Base-by-base conservation (phyloP, 2,113 vertebrate species). In the Seriola quinqueradiata region DNA sequence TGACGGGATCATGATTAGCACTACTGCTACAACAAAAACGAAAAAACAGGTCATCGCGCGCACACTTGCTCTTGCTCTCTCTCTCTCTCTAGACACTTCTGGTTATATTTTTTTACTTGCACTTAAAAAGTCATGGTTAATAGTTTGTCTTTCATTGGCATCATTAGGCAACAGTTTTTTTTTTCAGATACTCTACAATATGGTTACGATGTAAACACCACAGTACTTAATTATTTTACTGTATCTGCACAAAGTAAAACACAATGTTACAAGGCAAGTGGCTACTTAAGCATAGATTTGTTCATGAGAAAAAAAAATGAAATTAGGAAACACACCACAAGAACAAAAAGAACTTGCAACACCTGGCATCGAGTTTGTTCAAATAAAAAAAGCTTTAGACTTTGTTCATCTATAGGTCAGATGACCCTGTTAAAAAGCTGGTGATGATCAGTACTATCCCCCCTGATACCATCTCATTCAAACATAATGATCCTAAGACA, bases 181-280 rank as follows among this genome's bases (percentile, higher is more conserved):
- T 73, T 63, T 70, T 60, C 75, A 94, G 90, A 93, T 90, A 92
- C 81, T 91, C 90, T 93, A 95, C 90, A 83, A 93, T 90, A 93
- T 94, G 90, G 91, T 93, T 93, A 94, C 93, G 60, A 93, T 95
- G 94, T 95, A 95, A 95, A 95, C 95, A 93, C 93, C 94, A 95
- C 93, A 92, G 91, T 94, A 95, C 90, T 89, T 79, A 88, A 90
- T 92, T 73, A 90, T 86, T 93, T 89, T 85, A 94, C 91, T 72
- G 90, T 92, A 92, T 93, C 91, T 87, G 85, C 93, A 94, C 87
- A 94, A 92, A 94, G 76, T 93, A 94, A 93, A 96, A 95, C 91
- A 95, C 90, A 90, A 93, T 85, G 91, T 94, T 94, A 96, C 94
- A 94, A 95, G 95, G 94, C 94, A 95, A 95, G 92, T 94, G 93